phyloP scores from a whole-genome alignment of 2,113 vertebrate species.

The Seriola quinqueradiata region DNA sequence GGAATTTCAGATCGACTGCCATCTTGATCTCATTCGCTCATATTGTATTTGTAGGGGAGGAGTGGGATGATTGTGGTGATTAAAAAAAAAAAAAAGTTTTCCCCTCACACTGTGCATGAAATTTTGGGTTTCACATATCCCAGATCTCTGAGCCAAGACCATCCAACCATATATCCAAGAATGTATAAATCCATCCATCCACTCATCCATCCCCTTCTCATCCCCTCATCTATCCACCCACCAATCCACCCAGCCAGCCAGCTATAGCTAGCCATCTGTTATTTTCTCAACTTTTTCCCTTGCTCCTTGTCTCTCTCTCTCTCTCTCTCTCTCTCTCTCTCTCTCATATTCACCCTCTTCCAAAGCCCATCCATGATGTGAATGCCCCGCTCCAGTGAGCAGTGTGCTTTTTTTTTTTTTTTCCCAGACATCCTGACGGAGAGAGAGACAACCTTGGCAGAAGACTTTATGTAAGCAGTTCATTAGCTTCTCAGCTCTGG shows the following conservation, averaged over 20 bases:
- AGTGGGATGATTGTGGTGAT: not conserved
- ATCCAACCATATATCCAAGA: conserved; percentile 25
- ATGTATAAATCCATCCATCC: conserved; percentile 25
- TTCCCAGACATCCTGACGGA: conserved; percentile 39
- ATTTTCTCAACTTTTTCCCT: conserved; percentile 36
- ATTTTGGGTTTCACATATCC: conserved; percentile 9
- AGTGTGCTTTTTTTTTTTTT: conserved; percentile 39
- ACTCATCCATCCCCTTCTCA: conserved; percentile 18
- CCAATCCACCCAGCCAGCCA: conserved; percentile 41
- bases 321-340: not conserved
- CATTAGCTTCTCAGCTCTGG: conserved; percentile 51
- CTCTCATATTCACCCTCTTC: conserved; percentile 8
- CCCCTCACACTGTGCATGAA: not conserved
- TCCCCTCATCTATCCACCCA: conserved; percentile 26
- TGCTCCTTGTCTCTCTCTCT: conserved; percentile 1
- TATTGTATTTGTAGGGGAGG: not conserved
- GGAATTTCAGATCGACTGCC: not conserved
- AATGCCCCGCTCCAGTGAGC: conserved; percentile 51
- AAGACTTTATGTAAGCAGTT: conserved; percentile 68
- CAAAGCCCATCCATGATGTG: conserved; percentile 27
- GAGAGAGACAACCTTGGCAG: conserved; percentile 57
- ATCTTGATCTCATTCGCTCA: not conserved
- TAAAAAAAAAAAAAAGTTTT: not conserved
- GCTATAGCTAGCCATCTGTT: conserved; percentile 54
- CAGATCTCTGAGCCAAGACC: conserved; percentile 8